Conservation (phyloP, 2,888 invertebrate genomes). For the Zygaena filipendulae region DNA sequence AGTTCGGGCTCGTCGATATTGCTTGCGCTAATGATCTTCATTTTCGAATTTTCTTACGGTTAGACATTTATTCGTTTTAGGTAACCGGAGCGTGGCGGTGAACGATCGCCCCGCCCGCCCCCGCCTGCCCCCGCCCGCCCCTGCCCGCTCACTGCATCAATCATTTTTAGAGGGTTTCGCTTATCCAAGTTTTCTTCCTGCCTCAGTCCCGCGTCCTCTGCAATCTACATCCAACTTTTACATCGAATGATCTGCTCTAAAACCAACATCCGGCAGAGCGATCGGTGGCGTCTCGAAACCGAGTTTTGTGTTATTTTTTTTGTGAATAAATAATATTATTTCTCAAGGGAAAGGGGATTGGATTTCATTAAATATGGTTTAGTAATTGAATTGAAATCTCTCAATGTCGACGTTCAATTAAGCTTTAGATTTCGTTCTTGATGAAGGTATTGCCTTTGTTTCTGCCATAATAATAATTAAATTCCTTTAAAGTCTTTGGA, state of each 20-base stretch:
- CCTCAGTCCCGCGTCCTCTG: no score
- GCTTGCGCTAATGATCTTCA: slow-evolving; percentile 61
- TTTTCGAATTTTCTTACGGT: slow-evolving; percentile 52
- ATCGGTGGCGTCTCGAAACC: slow-evolving; percentile 43
- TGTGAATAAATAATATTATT: slow-evolving; percentile 69
- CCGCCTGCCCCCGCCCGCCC: no score
- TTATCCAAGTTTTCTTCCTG: slow-evolving; percentile 65
- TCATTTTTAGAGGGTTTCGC: slow-evolving; percentile 70
- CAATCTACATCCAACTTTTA: slow-evolving; percentile 55
- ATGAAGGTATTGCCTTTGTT: slow-evolving; percentile 60
- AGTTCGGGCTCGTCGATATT: slow-evolving; percentile 35
- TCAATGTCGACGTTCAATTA: slow-evolving; percentile 69
- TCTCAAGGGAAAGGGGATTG: slow-evolving; percentile 64
- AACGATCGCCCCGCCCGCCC: slow-evolving; percentile 29
- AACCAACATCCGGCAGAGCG: slow-evolving; percentile 60
- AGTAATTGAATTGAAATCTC: slow-evolving; percentile 70
- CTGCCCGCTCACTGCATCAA: slow-evolving; percentile 53
- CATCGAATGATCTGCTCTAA: slow-evolving; percentile 64
- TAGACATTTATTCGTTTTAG: slow-evolving; percentile 67
- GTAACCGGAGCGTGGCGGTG: slow-evolving; percentile 34
- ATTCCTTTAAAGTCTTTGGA: slow-evolving; percentile 29
- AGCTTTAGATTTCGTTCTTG: slow-evolving; percentile 56
- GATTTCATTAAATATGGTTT: slow-evolving; percentile 70
- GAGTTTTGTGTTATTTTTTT: slow-evolving; percentile 67
- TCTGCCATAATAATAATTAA: slow-evolving; percentile 42